A percentile compares a stretch with the other conserved stretches of the same genome.
These are phyloP conservation scores for Aspidiotus destructor DNA, from an alignment of 2,888 invertebrate genomes.

Conservation along the genomic window DNA sequence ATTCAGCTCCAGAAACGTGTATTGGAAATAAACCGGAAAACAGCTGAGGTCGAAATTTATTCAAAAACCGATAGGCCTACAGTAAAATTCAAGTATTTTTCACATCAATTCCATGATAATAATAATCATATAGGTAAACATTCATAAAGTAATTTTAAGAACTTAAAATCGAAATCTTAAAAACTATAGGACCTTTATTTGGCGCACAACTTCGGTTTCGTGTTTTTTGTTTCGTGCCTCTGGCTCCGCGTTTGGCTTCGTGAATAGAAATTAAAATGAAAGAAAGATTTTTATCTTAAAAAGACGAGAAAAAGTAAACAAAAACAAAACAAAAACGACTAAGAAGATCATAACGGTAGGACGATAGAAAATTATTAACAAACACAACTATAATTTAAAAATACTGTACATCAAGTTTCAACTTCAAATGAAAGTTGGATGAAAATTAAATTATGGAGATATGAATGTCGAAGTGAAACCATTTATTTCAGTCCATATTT, in stretches of 20 bases:
- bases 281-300: too few species aligned
- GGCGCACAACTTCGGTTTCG: too few species aligned
- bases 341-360: neutral
- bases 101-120: neutral
- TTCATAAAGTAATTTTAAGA: too few species aligned
- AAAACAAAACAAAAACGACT: neutral
- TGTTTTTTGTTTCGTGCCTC: too few species aligned
- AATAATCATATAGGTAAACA: too few species aligned
- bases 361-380: neutral
- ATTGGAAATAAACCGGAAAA: too few species aligned
- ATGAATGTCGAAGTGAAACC: neutral
- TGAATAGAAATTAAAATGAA: too few species aligned
- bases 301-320: neutral
- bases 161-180: too few species aligned
- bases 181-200: too few species aligned
- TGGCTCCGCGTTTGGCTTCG: too few species aligned
- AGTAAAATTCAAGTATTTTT: neutral
- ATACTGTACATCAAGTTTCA: neutral
- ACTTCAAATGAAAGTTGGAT: neutral
- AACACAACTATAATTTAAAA: neutral
- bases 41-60: too few species aligned
- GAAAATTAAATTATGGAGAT: neutral
- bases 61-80: too few species aligned
- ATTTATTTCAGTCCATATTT: neutral
- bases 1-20: neutral